Evolutionary conservation across 2,797 vertebrate genomes (phyloP), one percentile per base, ranked within the genome.

Genomic region (Syngnathus rostellatus): DNA sequence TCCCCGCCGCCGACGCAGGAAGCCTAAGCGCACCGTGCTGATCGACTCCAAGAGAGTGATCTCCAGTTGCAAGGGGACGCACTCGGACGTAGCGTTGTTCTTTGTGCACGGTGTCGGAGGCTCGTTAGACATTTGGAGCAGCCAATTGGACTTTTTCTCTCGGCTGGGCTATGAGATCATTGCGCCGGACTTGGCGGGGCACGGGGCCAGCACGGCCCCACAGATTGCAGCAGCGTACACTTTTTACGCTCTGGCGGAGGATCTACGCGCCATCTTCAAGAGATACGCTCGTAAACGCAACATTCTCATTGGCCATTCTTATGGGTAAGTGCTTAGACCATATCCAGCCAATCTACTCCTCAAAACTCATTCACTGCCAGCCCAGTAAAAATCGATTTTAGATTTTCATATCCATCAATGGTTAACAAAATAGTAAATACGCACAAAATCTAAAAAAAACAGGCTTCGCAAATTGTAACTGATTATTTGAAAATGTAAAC

Each of bases 91-190:
- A 50, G 95, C 94, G 0, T 88, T 99, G 0, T 99, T 99, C 77
- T 99, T 99, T 71, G 91, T 99, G 79, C 97, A 99, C 0, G 96
- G 97, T 0, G 97, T 99, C 0, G 96, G 97, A 0, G 96, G 97
- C 39, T 98, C 97, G 0, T 81, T 97, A 83, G 96, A 98, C 83
- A 98, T 99, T 87, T 99, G 97, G 97, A 90, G 93, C 79, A 94
- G 95, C 78, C 97, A 99, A 85, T 83, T 99, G 85, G 94, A 96
- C 70, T 98, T 98, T 81, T 98, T 99, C 53, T 91, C 92, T 65
- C 87, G 90, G 39, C 81, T 98, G 71, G 97, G 96, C 6, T 99
- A 99, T 0, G 95, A 98, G 82, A 95, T 97, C 78, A 94, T 98
- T 38, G 96, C 96, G 0, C 95, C 94, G 0, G 96, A 99, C 68